Evolutionary conservation across 2,888 invertebrate genomes (phyloP).

Genomic region (Rhagonycha fulva): DNA sequence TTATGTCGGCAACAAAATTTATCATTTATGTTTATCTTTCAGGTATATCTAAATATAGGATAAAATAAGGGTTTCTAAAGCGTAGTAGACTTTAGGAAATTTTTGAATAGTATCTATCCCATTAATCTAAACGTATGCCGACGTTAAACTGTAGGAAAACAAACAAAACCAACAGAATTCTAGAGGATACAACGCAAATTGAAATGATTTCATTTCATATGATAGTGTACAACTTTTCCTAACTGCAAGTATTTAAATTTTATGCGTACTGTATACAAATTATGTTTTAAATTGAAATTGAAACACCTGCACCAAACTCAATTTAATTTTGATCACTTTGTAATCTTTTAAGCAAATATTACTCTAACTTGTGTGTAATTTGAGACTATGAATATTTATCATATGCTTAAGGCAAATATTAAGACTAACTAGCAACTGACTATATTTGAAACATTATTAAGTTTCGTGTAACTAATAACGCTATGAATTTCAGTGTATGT

Average conservation of each 20-base stretch:
- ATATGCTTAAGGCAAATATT: not conserved
- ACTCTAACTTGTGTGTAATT: not conserved
- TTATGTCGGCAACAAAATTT: constrained; percentile 16
- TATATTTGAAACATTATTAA: not conserved
- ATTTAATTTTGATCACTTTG: not conserved
- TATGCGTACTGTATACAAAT: constrained; percentile 20
- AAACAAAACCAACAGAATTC: constrained; percentile 32
- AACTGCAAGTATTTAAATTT: constrained; percentile 19
- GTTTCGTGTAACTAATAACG: not conserved
- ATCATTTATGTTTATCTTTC: constrained; percentile 21
- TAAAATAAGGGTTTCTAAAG: constrained; percentile 21
- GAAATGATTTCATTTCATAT: constrained; percentile 31
- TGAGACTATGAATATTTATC: not conserved
- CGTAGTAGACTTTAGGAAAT: constrained; percentile 25
- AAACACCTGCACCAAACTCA: constrained; percentile 1
- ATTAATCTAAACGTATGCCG: constrained; percentile 36
- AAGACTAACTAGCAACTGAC: not conserved
- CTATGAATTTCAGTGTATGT: not conserved
- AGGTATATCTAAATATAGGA: constrained; percentile 15
- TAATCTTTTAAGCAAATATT: not conserved
- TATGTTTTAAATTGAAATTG: constrained; percentile 17
- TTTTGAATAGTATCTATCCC: constrained; percentile 33
- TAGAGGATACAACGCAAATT: constrained; percentile 30
- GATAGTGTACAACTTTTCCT: constrained; percentile 25
- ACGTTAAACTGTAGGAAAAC: constrained; percentile 34